Percentiles rank a stretch among this genome's conserved stretches.
These are phyloP conservation scores for Caerostris extrusa DNA, from an alignment of 1,140 invertebrate genomes.

Conservation along the genomic window DNA sequence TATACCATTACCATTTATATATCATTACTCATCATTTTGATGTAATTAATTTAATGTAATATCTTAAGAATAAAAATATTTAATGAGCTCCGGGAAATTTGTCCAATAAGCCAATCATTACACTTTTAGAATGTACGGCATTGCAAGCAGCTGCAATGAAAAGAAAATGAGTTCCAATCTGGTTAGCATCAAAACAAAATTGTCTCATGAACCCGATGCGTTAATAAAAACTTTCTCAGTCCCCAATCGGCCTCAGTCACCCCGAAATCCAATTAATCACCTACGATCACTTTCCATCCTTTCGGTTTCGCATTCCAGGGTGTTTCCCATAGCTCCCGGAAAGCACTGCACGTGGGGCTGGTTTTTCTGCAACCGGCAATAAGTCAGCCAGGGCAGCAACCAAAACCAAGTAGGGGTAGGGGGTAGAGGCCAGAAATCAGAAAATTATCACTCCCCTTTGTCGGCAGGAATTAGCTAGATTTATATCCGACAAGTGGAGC, in stretches of 20 bases:
- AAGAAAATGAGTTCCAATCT: no score
- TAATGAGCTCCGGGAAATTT: no score
- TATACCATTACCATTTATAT: no score
- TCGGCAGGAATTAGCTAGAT: slow-evolving; percentile 73
- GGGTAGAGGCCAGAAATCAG: neutral
- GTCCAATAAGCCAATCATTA: no score
- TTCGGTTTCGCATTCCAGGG: slow-evolving; percentile 27
- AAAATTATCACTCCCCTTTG: slow-evolving; percentile 65
- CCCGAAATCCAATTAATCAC: slow-evolving; percentile 49
- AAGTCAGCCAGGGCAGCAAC: neutral
- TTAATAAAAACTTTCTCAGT: neutral
- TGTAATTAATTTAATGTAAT: no score
- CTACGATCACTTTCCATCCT: neutral
- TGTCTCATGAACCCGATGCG: neutral
- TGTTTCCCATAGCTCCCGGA: slow-evolving; percentile 2
- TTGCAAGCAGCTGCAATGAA: no score
- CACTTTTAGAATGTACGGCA: no score
- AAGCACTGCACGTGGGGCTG: neutral
- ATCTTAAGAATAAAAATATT: no score
- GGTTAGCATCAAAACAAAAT: no score
- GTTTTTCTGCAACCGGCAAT: neutral
- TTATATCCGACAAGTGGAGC: slow-evolving; percentile 73
- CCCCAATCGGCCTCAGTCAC: neutral
- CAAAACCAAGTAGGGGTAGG: neutral
- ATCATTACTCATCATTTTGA: no score